Base-by-base conservation (phyloP, 2,888 invertebrate species). In the Drosophila birchii region DNA sequence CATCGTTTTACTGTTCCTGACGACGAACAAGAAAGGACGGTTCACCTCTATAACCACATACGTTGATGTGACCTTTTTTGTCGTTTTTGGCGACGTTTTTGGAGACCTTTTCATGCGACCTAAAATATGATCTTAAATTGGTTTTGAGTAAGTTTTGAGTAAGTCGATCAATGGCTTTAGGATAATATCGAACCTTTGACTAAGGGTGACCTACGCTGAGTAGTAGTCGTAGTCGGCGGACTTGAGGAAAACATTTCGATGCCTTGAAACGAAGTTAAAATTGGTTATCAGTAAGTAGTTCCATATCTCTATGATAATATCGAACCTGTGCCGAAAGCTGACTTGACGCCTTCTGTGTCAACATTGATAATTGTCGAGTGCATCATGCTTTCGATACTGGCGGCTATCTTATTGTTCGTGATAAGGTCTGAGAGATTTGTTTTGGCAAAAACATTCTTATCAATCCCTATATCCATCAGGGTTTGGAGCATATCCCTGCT, bases 401-500 rank as follows among this genome's bases (percentile, higher is more conserved):
- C 3, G 0, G 39, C 3, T 14, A 0, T 32, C 3, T 38, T 32
- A 23, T 47, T 59, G 5, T 32, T 0, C 5, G 5, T 5, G 5
- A 23, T 8, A 7, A 49, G 23, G 0, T 26, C 49, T 6, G n/a
- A n/a, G 32, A 63, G 38, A 59, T 59, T 11, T 14, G 45, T n/a
- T 0, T 59, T 3, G 11, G 4, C 2, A 4, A 63, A 63, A 9
- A 59, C 45, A 7, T 14, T 11, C n/a, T n/a, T n/a, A 6, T 16
- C 32, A 6, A 63, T n/a, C 1, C 59, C 45, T 2, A 63, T 11
- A 32, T 63, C 59, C 14, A 59, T 18, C 20, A 63, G 29, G 14
- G 62, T 8, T n/a, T 59, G 62, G 23, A 59, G 14, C 59, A 63
- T 14, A 32, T 63, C 62, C 5, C 47, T n/a, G 7, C 14, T 45